These are phyloP conservation scores for Cerastis leucographa DNA, from an alignment of 2,888 invertebrate species.

Conservation along the genomic window DNA sequence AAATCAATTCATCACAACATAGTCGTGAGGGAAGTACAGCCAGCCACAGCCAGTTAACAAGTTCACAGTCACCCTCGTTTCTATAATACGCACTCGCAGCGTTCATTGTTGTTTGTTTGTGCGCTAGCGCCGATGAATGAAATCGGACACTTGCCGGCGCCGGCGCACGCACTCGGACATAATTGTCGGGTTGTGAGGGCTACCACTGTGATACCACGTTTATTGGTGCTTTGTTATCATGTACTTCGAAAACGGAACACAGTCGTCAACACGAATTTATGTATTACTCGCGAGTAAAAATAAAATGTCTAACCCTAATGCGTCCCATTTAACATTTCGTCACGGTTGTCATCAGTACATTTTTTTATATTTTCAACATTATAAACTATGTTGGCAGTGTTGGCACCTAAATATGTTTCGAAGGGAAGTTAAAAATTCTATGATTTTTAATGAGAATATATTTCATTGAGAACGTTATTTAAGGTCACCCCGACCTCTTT, in stretches of 20 bases:
- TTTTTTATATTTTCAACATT: constrained; percentile 57
- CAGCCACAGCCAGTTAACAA: constrained; percentile 57
- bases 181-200: constrained; percentile 65
- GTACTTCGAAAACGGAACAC: constrained; percentile 45
- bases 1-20: constrained; percentile 4
- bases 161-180: constrained; percentile 55
- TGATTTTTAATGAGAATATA: constrained; percentile 50
- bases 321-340: constrained; percentile 58
- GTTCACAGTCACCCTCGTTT: constrained; percentile 68
- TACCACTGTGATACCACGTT: constrained; percentile 56
- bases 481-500: constrained; percentile 56
- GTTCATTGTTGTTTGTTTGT: constrained; percentile 66
- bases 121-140: constrained; percentile 75
- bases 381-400: constrained; percentile 60
- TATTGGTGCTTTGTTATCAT: constrained; percentile 68
- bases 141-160: constrained; percentile 74
- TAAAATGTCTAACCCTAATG: constrained; percentile 46
- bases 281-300: constrained; percentile 33
- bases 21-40: constrained; percentile 41
- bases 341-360: constrained; percentile 59
- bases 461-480: constrained; percentile 44
- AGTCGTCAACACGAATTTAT: constrained; percentile 25
- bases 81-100: constrained; percentile 48
- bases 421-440: constrained; percentile 52
- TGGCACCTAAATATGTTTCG: constrained; percentile 54